Conservation (phyloP, 2,797 vertebrate species). For the Echeneis naucrates region DNA sequence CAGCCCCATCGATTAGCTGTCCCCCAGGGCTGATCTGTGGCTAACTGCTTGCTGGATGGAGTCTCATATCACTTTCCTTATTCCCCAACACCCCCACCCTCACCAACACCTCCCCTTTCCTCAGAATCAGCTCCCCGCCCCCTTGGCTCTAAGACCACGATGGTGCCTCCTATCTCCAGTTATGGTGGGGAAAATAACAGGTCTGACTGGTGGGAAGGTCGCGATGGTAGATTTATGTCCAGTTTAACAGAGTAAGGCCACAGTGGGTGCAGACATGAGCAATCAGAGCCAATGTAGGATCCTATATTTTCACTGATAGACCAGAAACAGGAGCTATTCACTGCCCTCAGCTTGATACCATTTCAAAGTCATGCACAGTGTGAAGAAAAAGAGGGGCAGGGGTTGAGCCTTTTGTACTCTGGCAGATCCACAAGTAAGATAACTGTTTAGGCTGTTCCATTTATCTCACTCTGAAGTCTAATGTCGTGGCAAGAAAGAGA, state of each 20-base stretch:
- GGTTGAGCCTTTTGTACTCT: slow-evolving; percentile 1
- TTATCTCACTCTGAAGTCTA: slow-evolving; percentile 32
- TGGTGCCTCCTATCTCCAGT: slow-evolving; percentile 20
- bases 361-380: slow-evolving; percentile 55
- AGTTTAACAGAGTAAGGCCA: slow-evolving; percentile 62
- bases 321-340: slow-evolving; percentile 47
- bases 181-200: slow-evolving; percentile 64
- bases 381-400: not conserved
- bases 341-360: slow-evolving; percentile 45
- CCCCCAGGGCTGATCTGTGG: slow-evolving; percentile 84
- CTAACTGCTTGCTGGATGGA: slow-evolving; percentile 77
- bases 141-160: slow-evolving; percentile 13
- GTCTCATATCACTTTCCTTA: slow-evolving; percentile 71
- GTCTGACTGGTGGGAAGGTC: slow-evolving; percentile 50
- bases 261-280: slow-evolving; percentile 57
- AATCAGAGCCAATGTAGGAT: slow-evolving; percentile 52
- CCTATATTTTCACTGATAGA: slow-evolving; percentile 58
- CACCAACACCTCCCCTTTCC: slow-evolving; percentile 2
- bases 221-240: slow-evolving; percentile 64
- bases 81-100: slow-evolving; percentile 36
- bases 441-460: slow-evolving; percentile 31
- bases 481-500: slow-evolving; percentile 24
- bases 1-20: slow-evolving; percentile 86
- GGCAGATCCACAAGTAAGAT: slow-evolving; percentile 55
- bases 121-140: slow-evolving; percentile 32